Base-by-base conservation (phyloP, 2,888 invertebrate genomes). In the Malthinus flaveolus region DNA sequence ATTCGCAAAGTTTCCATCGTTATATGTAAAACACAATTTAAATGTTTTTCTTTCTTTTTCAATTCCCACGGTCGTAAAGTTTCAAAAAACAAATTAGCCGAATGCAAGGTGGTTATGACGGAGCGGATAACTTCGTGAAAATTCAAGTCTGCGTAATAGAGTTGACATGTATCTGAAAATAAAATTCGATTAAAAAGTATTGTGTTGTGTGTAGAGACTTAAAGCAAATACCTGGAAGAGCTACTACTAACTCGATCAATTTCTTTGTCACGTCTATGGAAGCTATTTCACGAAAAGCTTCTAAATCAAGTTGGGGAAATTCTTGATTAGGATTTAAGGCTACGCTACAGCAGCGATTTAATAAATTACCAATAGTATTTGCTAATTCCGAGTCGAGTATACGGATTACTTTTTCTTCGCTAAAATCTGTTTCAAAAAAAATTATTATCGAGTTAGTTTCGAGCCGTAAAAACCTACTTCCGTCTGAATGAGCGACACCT, bases 301-400 rank as follows among this genome's bases (percentile, higher is more conserved):
- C 74, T 15, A 75, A 73, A 68, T 83, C 70, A 66, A 82, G 73
- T 33, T 80, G 67, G 0, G 95, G 93, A 78, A 90, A 88, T 72
- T 86, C 83, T 71, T 86, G 87, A 7, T 81, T 77, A n/a, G 90
- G 89, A 84, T 97, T 97, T 51, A 97, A 80, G 3, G 87, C 80
- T 59, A 80, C 81, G 11, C 91, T 90, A 64, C 89, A 87, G 72
- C 90, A 91, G 11, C 97, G 86, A 53, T 86, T 89, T 59, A 93
- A 82, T 49, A 98, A 83, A 83, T 98, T 98, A 15, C 97, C 97
- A 11, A 97, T 78, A 0, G 92, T 93, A 77, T 97, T 93, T 1
- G 95, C 96, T 56, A 98, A 80, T 75, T 97, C 96, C 0, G 91
- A 84, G 81, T 98, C 97, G 12, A 93, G 81, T 52, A 89, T 84